phyloP scores from a whole-genome alignment of 2,888 invertebrate species.

The Catocala nupta region DNA sequence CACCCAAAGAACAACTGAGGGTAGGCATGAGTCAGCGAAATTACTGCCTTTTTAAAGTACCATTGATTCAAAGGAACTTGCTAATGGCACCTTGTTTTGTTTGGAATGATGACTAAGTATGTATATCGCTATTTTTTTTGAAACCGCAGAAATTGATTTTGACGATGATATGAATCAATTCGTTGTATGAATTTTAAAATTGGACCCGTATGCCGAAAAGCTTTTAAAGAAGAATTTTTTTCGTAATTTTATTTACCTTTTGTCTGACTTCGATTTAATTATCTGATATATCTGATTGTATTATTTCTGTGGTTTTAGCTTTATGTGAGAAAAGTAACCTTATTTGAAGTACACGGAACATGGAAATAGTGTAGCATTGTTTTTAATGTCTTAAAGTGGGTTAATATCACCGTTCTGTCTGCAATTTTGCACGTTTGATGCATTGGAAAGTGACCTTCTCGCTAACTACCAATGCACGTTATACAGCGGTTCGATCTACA shows the following conservation, averaged over 20 bases:
- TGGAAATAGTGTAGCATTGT: no score
- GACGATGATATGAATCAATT: constrained; percentile 31
- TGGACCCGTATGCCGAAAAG: neutral
- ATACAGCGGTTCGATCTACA: no score
- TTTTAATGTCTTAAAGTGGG: no score
- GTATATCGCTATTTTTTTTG: constrained; percentile 17
- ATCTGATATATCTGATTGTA: neutral
- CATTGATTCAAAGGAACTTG: constrained; percentile 78
- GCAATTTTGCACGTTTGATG: neutral
- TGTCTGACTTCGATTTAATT: neutral
- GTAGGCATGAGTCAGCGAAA: constrained; percentile 80
- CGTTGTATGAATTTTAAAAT: constrained; percentile 18
- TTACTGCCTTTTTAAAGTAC: constrained; percentile 77
- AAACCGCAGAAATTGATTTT: constrained; percentile 36
- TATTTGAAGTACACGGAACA: no score
- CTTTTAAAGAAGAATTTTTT: neutral
- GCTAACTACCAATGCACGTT: neutral
- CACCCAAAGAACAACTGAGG: constrained; percentile 70
- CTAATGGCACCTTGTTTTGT: constrained; percentile 81
- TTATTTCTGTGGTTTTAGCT: neutral
- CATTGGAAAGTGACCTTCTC: neutral
- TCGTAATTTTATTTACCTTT: neutral
- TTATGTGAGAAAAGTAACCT: no score
- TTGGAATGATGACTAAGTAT: constrained; percentile 74
- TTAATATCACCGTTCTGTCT: no score